A percentile compares a stretch with the other conserved stretches of the same genome.
These are phyloP conservation scores for Ametastegia equiseti DNA, from an alignment of 2,888 invertebrate genomes.

Conservation along the genomic window DNA sequence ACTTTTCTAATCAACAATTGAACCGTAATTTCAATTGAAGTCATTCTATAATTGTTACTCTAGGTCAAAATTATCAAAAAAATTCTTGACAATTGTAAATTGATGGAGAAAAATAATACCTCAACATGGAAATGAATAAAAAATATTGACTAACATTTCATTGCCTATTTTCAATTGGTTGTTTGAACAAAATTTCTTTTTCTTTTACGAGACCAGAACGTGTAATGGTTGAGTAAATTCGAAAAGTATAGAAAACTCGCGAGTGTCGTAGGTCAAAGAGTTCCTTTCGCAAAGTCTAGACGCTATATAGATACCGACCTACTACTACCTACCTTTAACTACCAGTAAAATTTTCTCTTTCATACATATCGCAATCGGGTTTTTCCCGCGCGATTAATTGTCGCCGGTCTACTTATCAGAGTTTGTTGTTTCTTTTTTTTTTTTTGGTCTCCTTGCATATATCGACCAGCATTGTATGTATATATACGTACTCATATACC, in stretches of 20 bases:
- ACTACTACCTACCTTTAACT: too few relatives aligned
- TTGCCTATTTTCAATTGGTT: background rate
- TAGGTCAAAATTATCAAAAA: too few relatives aligned
- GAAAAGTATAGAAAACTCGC: background rate
- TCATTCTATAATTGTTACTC: too few relatives aligned
- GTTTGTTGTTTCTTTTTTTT: conserved; percentile 57
- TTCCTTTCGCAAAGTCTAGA: too few relatives aligned
- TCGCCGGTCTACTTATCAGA: conserved; percentile 1
- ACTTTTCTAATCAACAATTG: too few relatives aligned
- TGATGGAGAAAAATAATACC: too few relatives aligned
- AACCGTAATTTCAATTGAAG: too few relatives aligned
- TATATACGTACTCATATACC: conserved; percentile 43
- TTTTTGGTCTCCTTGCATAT: conserved; percentile 53
- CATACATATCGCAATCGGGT: background rate
- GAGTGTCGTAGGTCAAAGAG: background rate
- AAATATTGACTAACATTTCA: background rate
- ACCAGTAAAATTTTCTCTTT: background rate
- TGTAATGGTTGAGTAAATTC: too few relatives aligned
- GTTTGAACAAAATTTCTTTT: background rate
- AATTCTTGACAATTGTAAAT: too few relatives aligned
- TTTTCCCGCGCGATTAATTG: conserved; percentile 17
- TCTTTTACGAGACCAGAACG: background rate
- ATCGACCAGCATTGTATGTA: conserved; percentile 56
- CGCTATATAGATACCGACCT: too few relatives aligned
- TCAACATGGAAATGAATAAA: background rate